phyloP scores from a whole-genome alignment of 2,113 vertebrate species.

The Otis tarda region DNA sequence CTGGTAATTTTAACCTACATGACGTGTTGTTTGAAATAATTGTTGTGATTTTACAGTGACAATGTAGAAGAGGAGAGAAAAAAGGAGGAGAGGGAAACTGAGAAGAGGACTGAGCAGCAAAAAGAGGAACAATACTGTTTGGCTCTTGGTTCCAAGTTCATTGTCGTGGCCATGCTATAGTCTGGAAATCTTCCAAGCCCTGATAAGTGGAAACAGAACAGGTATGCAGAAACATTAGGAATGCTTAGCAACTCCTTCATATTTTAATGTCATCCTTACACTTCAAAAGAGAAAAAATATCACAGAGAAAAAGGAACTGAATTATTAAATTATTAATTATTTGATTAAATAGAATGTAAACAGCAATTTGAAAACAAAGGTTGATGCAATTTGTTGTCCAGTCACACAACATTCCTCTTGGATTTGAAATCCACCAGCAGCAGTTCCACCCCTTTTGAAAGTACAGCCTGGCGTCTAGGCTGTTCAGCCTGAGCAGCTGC shows the following conservation, averaged over 20 bases:
- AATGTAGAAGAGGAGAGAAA: neutral
- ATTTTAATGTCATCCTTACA: neutral
- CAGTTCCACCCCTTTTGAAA: constrained; percentile 60
- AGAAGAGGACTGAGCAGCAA: neutral
- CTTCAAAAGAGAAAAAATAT: constrained; percentile 9
- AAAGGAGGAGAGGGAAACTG: neutral
- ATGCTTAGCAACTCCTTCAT: neutral
- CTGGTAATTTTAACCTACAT: neutral
- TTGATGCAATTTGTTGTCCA: neutral
- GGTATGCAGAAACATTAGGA: neutral
- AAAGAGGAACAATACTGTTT: neutral
- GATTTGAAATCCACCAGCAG: constrained; percentile 11
- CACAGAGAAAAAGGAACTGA: neutral
- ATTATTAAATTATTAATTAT: no score
- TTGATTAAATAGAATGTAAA: constrained; percentile 54
- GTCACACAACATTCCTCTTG: constrained; percentile 52
- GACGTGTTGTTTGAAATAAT: neutral
- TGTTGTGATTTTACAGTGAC: neutral
- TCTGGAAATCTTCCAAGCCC: neutral
- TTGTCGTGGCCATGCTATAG: neutral
- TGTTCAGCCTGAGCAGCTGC: neutral
- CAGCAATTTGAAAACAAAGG: constrained; percentile 50
- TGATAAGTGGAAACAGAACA: neutral
- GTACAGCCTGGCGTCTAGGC: neutral
- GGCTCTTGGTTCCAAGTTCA: neutral